phyloP scores from a whole-genome alignment of 2,888 invertebrate genomes.

The Calephelis perditalis region DNA sequence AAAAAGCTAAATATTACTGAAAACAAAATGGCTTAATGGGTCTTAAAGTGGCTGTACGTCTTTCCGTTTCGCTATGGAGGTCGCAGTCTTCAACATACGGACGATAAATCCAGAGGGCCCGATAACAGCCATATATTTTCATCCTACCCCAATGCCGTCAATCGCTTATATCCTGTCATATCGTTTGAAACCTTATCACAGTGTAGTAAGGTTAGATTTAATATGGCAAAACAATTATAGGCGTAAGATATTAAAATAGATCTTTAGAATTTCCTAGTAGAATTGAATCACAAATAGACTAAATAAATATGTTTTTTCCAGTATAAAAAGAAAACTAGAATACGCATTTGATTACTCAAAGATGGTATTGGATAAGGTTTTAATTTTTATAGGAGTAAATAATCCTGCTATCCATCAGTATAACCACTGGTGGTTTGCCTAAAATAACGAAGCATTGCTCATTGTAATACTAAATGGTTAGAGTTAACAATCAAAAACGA shows the following conservation, averaged over 20 bases:
- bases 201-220: neutral
- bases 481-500: no score
- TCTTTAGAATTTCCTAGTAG: conserved; percentile 4
- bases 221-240: neutral
- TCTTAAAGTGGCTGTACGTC: conserved; percentile 27
- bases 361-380: no score
- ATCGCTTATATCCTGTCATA: neutral
- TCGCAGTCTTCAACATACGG: conserved; percentile 27
- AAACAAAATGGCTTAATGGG: conserved; percentile 27
- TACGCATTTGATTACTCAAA: no score
- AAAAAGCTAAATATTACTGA: neutral
- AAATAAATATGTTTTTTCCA: no score
- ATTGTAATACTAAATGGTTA: no score
- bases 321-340: no score
- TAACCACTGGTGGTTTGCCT: no score
- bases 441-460: no score
- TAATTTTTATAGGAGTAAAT: no score
- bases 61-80: conserved; percentile 27
- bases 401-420: no score
- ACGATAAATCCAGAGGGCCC: conserved; percentile 27
- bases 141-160: conserved; percentile 20
- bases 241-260: conserved; percentile 7
- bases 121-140: conserved; percentile 27
- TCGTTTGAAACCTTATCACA: neutral
- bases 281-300: conserved; percentile 4